Conservation (phyloP, 2,888 invertebrate species). For the Lathronympha strigana region DNA sequence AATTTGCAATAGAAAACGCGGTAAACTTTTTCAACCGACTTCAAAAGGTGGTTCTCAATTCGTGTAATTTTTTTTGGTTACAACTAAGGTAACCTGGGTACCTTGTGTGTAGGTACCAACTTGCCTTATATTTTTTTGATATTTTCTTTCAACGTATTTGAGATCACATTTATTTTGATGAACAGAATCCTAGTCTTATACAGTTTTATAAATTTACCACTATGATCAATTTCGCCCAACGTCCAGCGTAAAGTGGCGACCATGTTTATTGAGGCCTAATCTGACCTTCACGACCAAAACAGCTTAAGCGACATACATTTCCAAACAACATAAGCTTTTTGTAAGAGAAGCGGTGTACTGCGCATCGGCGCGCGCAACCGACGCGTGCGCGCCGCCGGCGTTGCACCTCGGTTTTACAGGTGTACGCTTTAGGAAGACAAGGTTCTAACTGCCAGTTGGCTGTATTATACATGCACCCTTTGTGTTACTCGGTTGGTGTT, state of each 20-base stretch:
- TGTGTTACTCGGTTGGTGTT: neutral
- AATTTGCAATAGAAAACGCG: too few relatives aligned
- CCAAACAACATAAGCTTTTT: neutral
- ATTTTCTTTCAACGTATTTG: neutral
- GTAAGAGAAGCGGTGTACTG: slow-evolving; percentile 8
- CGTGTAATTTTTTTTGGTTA: too few relatives aligned
- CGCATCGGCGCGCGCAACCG: slow-evolving; percentile 47
- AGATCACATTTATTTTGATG: neutral
- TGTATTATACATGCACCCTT: neutral
- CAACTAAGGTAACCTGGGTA: too few relatives aligned
- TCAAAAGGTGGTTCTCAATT: too few relatives aligned
- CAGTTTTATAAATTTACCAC: slow-evolving; percentile 3
- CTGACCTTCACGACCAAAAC: neutral
- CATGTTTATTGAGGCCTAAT: slow-evolving; percentile 42
- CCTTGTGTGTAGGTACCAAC: too few relatives aligned
- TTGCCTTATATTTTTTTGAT: too few relatives aligned
- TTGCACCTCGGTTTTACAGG: slow-evolving; percentile 29
- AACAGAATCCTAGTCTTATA: neutral
- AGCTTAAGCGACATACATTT: neutral
- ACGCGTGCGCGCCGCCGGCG: slow-evolving; percentile 46
- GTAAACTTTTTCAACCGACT: too few relatives aligned
- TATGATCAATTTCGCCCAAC: slow-evolving; percentile 20
- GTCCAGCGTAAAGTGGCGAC: slow-evolving; percentile 46
- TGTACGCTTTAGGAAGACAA: neutral
- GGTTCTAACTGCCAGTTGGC: neutral